Evolutionary conservation across 2,797 vertebrate genomes (phyloP), one percentile per base, ranked within the genome.

Genomic region (Enteromius treurensis): DNA sequence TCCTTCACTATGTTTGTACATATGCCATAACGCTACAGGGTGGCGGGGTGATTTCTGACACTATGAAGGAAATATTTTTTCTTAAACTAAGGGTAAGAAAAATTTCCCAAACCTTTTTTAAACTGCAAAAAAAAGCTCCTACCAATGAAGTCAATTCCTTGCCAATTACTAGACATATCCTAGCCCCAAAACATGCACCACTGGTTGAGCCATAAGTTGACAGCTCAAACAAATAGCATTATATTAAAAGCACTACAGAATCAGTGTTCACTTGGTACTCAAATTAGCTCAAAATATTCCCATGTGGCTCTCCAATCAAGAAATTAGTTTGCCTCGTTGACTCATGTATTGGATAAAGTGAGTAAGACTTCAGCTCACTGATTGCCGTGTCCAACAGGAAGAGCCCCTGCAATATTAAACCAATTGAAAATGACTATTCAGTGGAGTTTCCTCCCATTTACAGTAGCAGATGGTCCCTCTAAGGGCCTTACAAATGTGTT

Each of bases 241-340:
- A 75, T 37, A 55, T 37, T 8, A 37, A 75, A 75, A 40, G 74
- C 32, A 55, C 49, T 37, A n/a, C 32, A 75, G 93, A 90, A 84
- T 85, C 89, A 84, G 77, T 89, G 89, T 89, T 88, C 80, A 85
- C 81, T 65, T 65, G 29, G 15, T 29, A 19, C 62, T 9, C 26
- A 65, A 17, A 65, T 65, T 9, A 80, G 73, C 67, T 15, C 32
- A 65, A 69, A 45, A 70, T 29, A 40, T 69, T 4, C 60, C 10
- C 21, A 45, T 45, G 53, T 71, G 49, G 15, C 34, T 60, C 17
- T 71, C 34, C 23, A 42, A 62, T 62, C 23, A 80, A 60, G 26
- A 32, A 73, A 23, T 14, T 23, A 13, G 42, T 81, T 32, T 47
- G 29, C 34, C 21, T 34, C 2, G 49, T 3, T 62, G 40, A 26